Evolutionary conservation across 2,113 vertebrate genomes (phyloP).

Genomic region (Catharus minimus): DNA sequence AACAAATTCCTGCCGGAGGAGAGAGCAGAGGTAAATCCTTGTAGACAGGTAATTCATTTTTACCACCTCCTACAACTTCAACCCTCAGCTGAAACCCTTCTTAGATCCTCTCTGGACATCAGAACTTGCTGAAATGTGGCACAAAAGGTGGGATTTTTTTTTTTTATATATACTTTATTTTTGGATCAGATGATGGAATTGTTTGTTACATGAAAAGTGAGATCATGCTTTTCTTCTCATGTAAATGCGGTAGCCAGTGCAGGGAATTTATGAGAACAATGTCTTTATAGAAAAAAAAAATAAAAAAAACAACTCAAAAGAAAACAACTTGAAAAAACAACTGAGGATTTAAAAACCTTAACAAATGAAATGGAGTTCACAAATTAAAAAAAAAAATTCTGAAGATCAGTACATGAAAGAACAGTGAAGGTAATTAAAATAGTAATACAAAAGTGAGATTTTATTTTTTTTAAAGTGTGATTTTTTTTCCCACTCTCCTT

Average conservation of each 20-base stretch:
- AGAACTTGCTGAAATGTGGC: not conserved
- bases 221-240: not conserved
- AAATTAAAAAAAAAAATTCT: not conserved
- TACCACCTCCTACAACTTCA: conserved; percentile 18
- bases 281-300: not conserved
- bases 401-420: not conserved
- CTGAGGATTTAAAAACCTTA: not conserved
- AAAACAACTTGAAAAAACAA: not conserved
- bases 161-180: not conserved
- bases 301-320: not conserved
- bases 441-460: not conserved
- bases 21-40: conserved; percentile 19
- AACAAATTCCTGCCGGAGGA: not conserved
- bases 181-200: not conserved
- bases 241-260: not conserved
- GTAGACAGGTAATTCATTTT: conserved; percentile 36
- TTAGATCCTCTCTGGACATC: not conserved
- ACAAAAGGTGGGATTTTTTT: not conserved
- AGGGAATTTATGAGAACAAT: not conserved
- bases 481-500: not conserved
- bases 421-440: not conserved
- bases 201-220: not conserved
- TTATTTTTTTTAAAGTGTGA: not conserved
- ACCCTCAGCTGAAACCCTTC: conserved; percentile 1
- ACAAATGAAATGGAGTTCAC: not conserved